Evolutionary conservation across 2,113 vertebrate species (phyloP), one percentile per base, ranked within the genome.

Genomic region (Tauraco erythrolophus): DNA sequence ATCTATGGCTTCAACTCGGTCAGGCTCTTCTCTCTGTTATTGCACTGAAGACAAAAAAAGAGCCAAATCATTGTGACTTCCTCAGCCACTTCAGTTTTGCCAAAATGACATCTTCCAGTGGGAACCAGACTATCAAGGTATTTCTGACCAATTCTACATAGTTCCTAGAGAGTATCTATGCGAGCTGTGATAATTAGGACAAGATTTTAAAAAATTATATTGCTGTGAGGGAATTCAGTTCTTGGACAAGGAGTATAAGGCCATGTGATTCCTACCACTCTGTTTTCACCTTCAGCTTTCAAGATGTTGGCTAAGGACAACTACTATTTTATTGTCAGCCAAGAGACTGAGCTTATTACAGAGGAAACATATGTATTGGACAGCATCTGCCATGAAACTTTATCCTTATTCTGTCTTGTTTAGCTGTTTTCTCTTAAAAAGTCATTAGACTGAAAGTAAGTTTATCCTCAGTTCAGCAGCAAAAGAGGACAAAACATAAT

Each of bases 381-480:
- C 28, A 61, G 56, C 68, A 69, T 70, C 60, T 65, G 90, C 50
- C 35, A 45, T 10, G 39, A 84, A 89, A 79, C 43, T 58, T 62
- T 39, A 39, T 51, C 89, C 80, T 84, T 58, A 4, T 81, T 80
- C 71, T 56, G 39, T 79, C 65, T 82, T 72, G 15, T 81, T 92
- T 94, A 72, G 65, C 65, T 92, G 84, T 82, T 95, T 95, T 92
- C 77, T 82, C 50, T 95, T 65, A 94, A 79, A 87, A 87, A 95
- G 86, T 82, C 86, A 76, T 89, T 54, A 80, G 31, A 54, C 65
- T 21, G 33, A 48, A 94, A 92, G 64, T 23, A 81, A 84, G 91
- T 9, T 33, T 33, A 82, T 35, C 61, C 33, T 87, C n/a, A 89
- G 60, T 35, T 87, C 58, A 87, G 21, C 86, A 79, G 41, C 50